Evolutionary conservation across 2,888 invertebrate genomes (phyloP).

Genomic region (Ceriagrion tenellum): DNA sequence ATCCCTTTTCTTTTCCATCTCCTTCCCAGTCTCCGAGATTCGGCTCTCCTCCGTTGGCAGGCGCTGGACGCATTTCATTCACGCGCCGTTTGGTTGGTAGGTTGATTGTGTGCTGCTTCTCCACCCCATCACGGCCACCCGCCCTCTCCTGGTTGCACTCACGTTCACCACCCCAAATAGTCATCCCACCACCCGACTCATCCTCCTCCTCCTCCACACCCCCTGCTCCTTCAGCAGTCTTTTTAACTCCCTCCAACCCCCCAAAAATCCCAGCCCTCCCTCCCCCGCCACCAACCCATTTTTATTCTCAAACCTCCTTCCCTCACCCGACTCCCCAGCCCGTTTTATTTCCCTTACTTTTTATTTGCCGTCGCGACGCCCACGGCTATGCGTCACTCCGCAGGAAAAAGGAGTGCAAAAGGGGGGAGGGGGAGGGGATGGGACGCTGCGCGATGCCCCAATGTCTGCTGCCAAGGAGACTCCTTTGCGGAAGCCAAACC

Average conservation of each 20-base stretch:
- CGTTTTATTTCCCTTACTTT: constrained; percentile 59
- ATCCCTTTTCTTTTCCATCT: constrained; percentile 18
- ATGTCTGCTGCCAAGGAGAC: constrained; percentile 65
- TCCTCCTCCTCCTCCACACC: not conserved
- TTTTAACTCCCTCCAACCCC: not conserved
- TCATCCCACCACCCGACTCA: not conserved
- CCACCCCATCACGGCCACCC: not conserved
- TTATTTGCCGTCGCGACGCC: constrained; percentile 60
- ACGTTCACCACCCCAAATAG: not conserved
- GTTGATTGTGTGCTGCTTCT: constrained; percentile 23
- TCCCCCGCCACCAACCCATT: not conserved
- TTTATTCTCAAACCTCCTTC: constrained; percentile 1
- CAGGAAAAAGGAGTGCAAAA: constrained; percentile 26
- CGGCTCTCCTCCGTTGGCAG: constrained; percentile 52
- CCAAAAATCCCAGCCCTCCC: not conserved
- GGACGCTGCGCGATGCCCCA: constrained; percentile 38
- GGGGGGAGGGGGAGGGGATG: not conserved
- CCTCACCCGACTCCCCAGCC: constrained; percentile 30
- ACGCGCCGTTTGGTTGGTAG: constrained; percentile 67
- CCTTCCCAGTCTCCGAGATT: constrained; percentile 27
- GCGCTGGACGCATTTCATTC: constrained; percentile 58
- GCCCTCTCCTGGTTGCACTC: not conserved
- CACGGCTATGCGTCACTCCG: constrained; percentile 67
- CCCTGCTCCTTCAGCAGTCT: not conserved
- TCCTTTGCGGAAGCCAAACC: constrained; percentile 61